Evolutionary conservation across 2,888 invertebrate genomes (phyloP), one percentile per base, ranked within the genome.

Genomic region (Campoletis raptor): DNA sequence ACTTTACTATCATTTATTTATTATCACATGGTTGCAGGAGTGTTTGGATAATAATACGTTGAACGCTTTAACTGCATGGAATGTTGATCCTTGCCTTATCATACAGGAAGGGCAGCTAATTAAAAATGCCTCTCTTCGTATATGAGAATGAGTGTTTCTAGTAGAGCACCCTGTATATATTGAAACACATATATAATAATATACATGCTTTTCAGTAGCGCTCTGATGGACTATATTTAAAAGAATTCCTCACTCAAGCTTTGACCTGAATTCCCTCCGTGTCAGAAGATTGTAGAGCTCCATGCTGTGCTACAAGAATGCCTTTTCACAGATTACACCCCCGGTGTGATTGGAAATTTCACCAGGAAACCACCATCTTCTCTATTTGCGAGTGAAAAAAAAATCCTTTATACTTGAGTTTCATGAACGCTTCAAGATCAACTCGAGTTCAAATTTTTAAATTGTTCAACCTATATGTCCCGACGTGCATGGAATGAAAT

Each of bases 221-320:
- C 42, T 70, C 45, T 67, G 10, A 21, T 45, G 36, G 42, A 61
- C 42, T 64, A 42, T 61, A 76, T 79, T 80, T 57, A 42, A 61
- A 80, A 48, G 24, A 72, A 80, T 72, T 40, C 67, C 52, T 37
- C 42, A 78, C 54, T 37, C 80, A 80, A 72, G 70, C 72, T 80
- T 36, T 48, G 70, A 80, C 61, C 80, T 80, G 36, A 72, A 80
- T 70, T 70, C 54, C 30, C 40, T 5, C 54, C n/a, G 12, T 52
- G 52, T 78, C 78, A 54, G 37, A n/a, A 79, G 52, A 79, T 69
- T 30, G 69, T n/a, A 37, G 18, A 45, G 37, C 57, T 57, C 30
- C 74, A 57, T 24, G 74, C 57, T 74, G 74, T 15, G 74, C 57
- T 24, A 74, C 57, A 57, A 52, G 72, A 72, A 57, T 57, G 37